Evolutionary conservation across 1,140 invertebrate species (phyloP).

Genomic region (Anoplolepis gracilipes): DNA sequence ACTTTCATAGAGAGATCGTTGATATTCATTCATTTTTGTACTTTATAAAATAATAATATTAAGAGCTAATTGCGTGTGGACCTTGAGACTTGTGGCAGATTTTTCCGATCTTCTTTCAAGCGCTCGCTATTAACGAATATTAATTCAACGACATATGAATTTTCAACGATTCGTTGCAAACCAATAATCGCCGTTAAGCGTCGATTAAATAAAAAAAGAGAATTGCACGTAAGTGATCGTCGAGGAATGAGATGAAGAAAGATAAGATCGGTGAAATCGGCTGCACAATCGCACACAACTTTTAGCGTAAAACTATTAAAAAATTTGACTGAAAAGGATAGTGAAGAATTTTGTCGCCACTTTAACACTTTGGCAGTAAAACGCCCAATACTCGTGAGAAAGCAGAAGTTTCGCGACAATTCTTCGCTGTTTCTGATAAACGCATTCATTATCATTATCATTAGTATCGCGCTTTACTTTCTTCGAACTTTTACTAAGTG

Average conservation of each 20-base stretch:
- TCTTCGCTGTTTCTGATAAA: neutral
- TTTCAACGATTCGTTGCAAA: neutral
- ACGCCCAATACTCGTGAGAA: neutral
- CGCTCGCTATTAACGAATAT: neutral
- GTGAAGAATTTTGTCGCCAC: conserved; percentile 1
- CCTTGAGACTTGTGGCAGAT: neutral
- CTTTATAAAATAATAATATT: conserved; percentile 54
- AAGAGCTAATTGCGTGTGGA: conserved; percentile 18
- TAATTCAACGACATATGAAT: conserved; percentile 4
- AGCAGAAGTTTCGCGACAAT: conserved; percentile 19
- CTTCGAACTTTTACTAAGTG: conserved; percentile 27
- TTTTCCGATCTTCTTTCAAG: conserved; percentile 37
- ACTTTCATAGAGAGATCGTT: conserved; percentile 57
- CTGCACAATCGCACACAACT: neutral
- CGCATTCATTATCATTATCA: neutral
- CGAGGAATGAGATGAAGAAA: neutral
- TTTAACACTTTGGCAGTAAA: conserved; percentile 36
- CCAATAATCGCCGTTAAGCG: neutral
- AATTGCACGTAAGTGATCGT: neutral
- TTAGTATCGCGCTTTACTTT: conserved; percentile 33
- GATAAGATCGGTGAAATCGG: conserved; percentile 38
- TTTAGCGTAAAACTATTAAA: conserved; percentile 6
- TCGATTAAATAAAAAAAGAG: neutral
- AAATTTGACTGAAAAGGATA: conserved; percentile 30
- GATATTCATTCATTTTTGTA: conserved; percentile 42